Evolutionary conservation across 2,888 invertebrate genomes (phyloP).

Genomic region (Machimus atricapillus): DNA sequence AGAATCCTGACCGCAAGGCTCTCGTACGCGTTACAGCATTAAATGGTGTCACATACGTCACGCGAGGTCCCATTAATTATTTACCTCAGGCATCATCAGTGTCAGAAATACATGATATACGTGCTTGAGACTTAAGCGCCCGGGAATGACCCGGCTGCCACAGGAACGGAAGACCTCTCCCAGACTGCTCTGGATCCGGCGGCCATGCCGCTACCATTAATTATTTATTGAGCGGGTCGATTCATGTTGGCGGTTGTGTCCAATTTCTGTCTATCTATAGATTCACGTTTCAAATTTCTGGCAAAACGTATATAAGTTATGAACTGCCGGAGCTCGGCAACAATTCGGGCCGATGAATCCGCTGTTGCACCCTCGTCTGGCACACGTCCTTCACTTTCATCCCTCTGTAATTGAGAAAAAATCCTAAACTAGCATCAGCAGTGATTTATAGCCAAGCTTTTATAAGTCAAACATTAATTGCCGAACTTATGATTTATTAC

Average conservation of each 20-base stretch:
- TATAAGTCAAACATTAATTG: constrained; percentile 29
- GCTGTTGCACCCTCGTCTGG: not conserved
- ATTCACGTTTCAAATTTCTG: not conserved
- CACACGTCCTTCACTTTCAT: not conserved
- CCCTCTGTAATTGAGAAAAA: not conserved
- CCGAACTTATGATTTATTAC: constrained; percentile 26
- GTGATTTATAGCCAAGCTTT: constrained; percentile 19
- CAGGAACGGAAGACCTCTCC: not conserved
- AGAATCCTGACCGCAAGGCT: too few species aligned
- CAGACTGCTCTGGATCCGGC: not conserved
- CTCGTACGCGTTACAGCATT: not conserved
- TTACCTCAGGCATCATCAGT: constrained; percentile 42
- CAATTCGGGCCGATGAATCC: not conserved
- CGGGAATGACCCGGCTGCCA: not conserved
- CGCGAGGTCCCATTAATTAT: constrained; percentile 54
- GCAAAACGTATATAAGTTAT: not conserved
- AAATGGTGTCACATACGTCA: constrained; percentile 3
- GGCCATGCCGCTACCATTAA: not conserved
- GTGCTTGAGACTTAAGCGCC: constrained; percentile 8
- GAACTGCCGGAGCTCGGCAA: not conserved
- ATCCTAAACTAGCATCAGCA: not conserved
- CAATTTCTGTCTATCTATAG: not conserved
- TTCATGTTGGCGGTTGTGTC: not conserved
- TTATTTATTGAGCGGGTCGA: not conserved
- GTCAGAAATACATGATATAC: constrained; percentile 38